Evolutionary conservation across 2,888 invertebrate genomes (phyloP), one percentile per base, ranked within the genome.

Genomic region (Heliconius aoede): DNA sequence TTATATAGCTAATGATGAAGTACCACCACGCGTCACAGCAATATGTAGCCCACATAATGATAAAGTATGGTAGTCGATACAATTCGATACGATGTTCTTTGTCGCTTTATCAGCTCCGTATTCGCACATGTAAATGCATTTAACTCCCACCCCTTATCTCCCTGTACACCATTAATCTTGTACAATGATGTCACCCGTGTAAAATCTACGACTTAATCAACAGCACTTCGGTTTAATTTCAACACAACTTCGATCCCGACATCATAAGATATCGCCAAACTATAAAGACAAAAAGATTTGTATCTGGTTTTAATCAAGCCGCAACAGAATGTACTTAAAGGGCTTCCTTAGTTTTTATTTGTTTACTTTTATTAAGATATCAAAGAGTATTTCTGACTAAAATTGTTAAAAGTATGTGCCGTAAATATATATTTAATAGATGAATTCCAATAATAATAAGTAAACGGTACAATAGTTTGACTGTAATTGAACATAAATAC

Each of bases 51-150:
- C 32, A 36, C 73, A 55, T 69, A 77, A 79, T 64, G 76, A 81
- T 79, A 81, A 81, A 76, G 80, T 72, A 79, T 75, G 80, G 75
- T 73, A 55, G 87, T 87, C 88, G 87, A 88, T 87, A 82, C 80
- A 78, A 89, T 88, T 86, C 89, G 86, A 86, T 82, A 86, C 88
- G 83, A 88, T 87, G 86, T 89, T 88, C 91, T 90, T 92, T 92
- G 91, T 92, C 86, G 87, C 89, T 88, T 92, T 93, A 93, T 93
- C 94, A 88, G 90, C 88, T 87, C 89, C 90, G 91, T 91, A 90
- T 93, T 93, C 90, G 90, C 94, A 93, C 93, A 94, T 93, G 93
- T 93, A 91, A 94, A 94, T 92, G 92, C 93, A 94, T 94, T 94
- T 93, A 92, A 90, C 92, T 91, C 90, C 91, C 92, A 92, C 90